Evolutionary conservation across 1,140 invertebrate species (phyloP), one percentile per base, ranked within the genome.

Genomic region (Heliconius hermathena): DNA sequence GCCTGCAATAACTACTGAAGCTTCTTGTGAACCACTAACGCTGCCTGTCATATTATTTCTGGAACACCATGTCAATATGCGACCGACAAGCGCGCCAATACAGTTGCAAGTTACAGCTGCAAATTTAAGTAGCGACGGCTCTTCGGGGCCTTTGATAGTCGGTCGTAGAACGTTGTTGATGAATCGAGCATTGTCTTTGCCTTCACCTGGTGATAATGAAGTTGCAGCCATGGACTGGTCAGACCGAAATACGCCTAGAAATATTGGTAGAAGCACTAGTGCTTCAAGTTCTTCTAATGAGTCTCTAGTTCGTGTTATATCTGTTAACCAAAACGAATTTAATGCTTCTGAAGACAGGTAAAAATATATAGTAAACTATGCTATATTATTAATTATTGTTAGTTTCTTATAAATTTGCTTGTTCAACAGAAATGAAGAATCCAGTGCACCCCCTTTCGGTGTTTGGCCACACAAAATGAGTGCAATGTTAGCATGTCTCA

Each of bases 401-500:
- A 41, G 33, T 22, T 9, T 72, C 18, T 70, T 38, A 71, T 22
- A 60, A 4, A 49, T 57, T 9, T 46, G 52, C 60, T 11, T 70
- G 60, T 38, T 8, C 38, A 41, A 57, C 49, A 80, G 92, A 88
- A 90, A 85, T 81, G 90, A 92, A 82, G 93, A 94, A 86, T 89
- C 85, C 85, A 91, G 92, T 78, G 89, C 88, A 76, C 89, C 91
- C 57, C 90, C 93, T 78, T 91, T 93, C 87, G 93, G 91, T 71
- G 89, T 91, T 82, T 98, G 98, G 98, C 97, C 97, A 1, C 97
- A 98, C 91, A 95, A 96, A 5, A 95, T 97, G 73, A 98, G 97
- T 90, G 97, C 97, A 26, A 96, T 97, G 84, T 92, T 98, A 77
- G 97, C 98, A 11, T 97, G 97, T 85, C 95, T 98, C 3, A 97